Evolutionary conservation across 2,797 vertebrate species (phyloP).

Genomic region (Xerus rutilus): DNA sequence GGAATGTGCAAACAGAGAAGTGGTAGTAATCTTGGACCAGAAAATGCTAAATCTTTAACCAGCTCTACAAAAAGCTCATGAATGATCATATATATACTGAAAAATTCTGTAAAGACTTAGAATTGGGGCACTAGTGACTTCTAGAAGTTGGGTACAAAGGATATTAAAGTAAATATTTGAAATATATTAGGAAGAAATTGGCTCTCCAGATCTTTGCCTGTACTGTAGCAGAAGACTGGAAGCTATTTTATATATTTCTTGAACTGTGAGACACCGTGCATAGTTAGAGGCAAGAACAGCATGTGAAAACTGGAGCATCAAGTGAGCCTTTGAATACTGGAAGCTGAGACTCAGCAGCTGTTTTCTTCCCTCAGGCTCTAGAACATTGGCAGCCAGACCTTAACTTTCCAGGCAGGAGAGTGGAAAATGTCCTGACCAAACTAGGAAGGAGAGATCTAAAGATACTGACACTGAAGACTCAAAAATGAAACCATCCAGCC

Average conservation of each 20-base stretch:
- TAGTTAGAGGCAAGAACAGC: neutral
- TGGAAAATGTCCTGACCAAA: neutral
- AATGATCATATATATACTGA: neutral
- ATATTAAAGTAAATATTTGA: neutral
- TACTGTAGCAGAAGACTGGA: neutral
- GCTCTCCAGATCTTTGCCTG: neutral
- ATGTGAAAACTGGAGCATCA: neutral
- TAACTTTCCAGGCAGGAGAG: neutral
- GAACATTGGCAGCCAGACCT: neutral
- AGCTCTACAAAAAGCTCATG: neutral
- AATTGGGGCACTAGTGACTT: neutral
- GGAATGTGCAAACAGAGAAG: neutral
- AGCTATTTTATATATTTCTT: neutral
- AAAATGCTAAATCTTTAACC: neutral
- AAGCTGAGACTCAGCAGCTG: neutral
- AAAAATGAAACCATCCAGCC: neutral
- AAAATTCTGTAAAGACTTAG: neutral
- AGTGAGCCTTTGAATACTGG: neutral
- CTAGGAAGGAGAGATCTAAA: neutral
- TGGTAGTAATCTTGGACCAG: neutral
- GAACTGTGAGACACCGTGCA: neutral
- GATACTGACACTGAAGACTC: neutral
- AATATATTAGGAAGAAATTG: neutral
- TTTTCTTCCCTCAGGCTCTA: neutral
- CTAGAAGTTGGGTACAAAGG: neutral